Conservation (phyloP, 1,140 invertebrate species). For the Pogonomyrmex californicus region DNA sequence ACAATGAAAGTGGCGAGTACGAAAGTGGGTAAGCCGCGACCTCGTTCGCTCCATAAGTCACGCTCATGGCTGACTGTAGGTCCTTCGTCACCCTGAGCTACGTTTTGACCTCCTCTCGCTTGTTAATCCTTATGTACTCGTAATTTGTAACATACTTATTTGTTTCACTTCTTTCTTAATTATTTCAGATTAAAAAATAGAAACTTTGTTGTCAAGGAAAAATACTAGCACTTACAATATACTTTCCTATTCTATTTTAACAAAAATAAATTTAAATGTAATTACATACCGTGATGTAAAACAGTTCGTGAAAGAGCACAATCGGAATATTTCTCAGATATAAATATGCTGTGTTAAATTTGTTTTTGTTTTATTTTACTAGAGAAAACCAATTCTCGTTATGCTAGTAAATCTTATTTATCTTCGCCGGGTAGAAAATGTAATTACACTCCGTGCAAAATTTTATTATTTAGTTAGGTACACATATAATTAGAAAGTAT, state of each 20-base stretch:
- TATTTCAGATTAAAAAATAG: conserved; percentile 15
- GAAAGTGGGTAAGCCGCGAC: conserved; percentile 44
- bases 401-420: background rate
- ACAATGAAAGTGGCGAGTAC: conserved; percentile 47
- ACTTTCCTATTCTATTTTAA: background rate
- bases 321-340: background rate
- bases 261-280: background rate
- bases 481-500: background rate
- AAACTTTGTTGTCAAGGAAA: background rate
- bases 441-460: conserved; percentile 32
- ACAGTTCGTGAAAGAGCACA: background rate
- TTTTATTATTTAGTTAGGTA: conserved; percentile 14
- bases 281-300: conserved; percentile 2
- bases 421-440: background rate
- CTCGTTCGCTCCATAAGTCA: conserved; percentile 40
- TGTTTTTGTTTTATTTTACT: background rate
- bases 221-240: background rate
- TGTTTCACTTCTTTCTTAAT: background rate
- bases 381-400: background rate
- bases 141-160: background rate
- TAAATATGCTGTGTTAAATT: background rate
- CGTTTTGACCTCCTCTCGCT: conserved; percentile 36
- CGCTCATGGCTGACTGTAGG: background rate
- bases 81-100: background rate
- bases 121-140: background rate